Evolutionary conservation across 2,888 invertebrate species (phyloP), one percentile per base, ranked within the genome.

Genomic region (Harpalus rufipes): DNA sequence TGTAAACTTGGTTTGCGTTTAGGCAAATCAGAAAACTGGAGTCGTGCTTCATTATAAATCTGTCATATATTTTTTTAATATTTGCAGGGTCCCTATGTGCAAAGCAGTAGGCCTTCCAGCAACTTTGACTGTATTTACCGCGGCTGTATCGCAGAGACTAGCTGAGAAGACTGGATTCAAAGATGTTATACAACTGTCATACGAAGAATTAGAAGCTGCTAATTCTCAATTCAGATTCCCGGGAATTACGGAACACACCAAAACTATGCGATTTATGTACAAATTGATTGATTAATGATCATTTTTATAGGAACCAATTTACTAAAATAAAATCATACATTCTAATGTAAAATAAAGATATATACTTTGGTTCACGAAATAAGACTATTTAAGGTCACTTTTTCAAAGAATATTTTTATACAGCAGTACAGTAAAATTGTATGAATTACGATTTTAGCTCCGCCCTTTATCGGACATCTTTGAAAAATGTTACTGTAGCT

Each of bases 111-210:
- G 90, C 8, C 87, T 93, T 12, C 92, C 90, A 81, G 90, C 92
- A 0, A 92, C 93, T 1, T 91, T 91, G 0, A 93, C 93, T 0
- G 92, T 92, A 0, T 93, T 93, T 89, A 93, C 93, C 0, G 93
- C 93, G 0, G 91, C 90, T 0, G 92, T 92, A 0, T 93, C 93
- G 0, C 93, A 93, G 87, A 90, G 91, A 0, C 90, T 92, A 1
- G 93, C 93, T 0, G 91, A 89, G 86, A 92, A 92, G 86, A 92
- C 91, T 0, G 93, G 93, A 0, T 93, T 93, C 86, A 87, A 89
- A 25, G 91, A 90, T n/a, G 86, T 93, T 0, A 90, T 86, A 81
- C 91, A 91, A 86, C 89, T 93, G 25, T 89, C 91, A 0, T 93
- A 93, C 84, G 91, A 91, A 65, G 92, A 93, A 39, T 87, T 93